A percentile compares a stretch with the other conserved stretches of the same genome.
phyloP scores from a whole-genome alignment of 2,888 invertebrate genomes.

The Microdon myrmicae region DNA sequence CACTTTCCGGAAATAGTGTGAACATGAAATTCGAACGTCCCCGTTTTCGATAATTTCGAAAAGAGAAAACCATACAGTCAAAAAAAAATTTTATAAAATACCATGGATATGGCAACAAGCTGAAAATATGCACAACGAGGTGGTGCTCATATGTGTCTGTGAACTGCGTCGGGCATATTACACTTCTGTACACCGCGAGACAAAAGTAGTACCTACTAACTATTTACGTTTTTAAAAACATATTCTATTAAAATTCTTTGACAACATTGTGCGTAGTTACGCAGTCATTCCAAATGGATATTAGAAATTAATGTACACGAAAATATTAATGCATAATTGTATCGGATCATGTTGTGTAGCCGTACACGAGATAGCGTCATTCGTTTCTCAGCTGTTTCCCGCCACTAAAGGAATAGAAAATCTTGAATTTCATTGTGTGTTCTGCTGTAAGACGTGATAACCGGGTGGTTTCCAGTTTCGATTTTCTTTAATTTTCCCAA shows the following conservation, averaged over 20 bases:
- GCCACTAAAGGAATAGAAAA: conserved; percentile 47
- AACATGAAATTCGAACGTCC: no score
- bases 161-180: conserved; percentile 45
- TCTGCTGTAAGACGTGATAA: conserved; percentile 40
- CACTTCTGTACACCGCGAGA: conserved; percentile 41
- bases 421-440: conserved; percentile 45
- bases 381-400: conserved; percentile 52
- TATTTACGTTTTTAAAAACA: conserved; percentile 10
- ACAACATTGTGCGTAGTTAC: no score
- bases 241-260: conserved; percentile 8
- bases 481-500: conserved; percentile 14
- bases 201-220: conserved; percentile 45
- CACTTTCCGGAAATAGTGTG: no score
- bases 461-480: conserved; percentile 26
- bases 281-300: no score
- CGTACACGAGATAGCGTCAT: conserved; percentile 47
- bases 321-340: background rate
- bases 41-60: conserved; percentile 3
- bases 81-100: conserved; percentile 5
- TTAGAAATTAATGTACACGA: conserved; percentile 3
- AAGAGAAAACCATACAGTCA: conserved; percentile 13
- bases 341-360: conserved; percentile 26
- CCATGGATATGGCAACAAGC: conserved; percentile 25
- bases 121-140: conserved; percentile 27
- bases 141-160: conserved; percentile 31